Percentiles rank a stretch among this genome's conserved stretches.
Conservation (phyloP, 2,888 invertebrate species). For the Dryobota labecula region DNA sequence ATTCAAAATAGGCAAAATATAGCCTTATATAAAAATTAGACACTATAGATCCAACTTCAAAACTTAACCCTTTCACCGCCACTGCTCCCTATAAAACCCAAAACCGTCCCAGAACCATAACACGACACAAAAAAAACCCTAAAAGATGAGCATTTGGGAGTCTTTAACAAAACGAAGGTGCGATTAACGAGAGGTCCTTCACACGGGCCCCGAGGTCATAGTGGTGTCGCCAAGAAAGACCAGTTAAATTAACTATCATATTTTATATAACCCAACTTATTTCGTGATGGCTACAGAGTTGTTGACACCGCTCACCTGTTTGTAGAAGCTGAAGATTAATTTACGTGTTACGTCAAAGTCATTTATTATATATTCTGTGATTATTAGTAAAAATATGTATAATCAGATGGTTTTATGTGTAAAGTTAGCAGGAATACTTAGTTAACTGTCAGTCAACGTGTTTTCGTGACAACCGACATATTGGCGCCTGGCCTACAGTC, state of each 20-base stretch:
- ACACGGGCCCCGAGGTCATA: constrained; percentile 65
- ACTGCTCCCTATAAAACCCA: not conserved
- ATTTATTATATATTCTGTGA: constrained; percentile 33
- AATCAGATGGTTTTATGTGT: constrained; percentile 26
- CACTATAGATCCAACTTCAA: not conserved
- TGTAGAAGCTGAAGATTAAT: constrained; percentile 38
- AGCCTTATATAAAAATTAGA: not conserved
- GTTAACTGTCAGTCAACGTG: constrained; percentile 41
- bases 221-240: constrained; percentile 67
- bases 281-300: constrained; percentile 65
- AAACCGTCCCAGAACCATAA: constrained; percentile 12
- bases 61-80: constrained; percentile 23
- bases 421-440: constrained; percentile 20
- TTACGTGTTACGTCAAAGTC: constrained; percentile 25
- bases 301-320: constrained; percentile 67
- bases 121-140: constrained; percentile 20
- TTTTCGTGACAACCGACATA: constrained; percentile 33
- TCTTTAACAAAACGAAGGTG: constrained; percentile 56
- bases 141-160: constrained; percentile 45
- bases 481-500: constrained; percentile 31
- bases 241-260: constrained; percentile 80
- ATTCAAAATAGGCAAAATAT: not conserved
- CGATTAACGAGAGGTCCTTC: constrained; percentile 66
- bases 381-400: constrained; percentile 29
- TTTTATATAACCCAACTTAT: constrained; percentile 72